Evolutionary conservation across 2,888 invertebrate species (phyloP).

Genomic region (Spilarctia lutea): DNA sequence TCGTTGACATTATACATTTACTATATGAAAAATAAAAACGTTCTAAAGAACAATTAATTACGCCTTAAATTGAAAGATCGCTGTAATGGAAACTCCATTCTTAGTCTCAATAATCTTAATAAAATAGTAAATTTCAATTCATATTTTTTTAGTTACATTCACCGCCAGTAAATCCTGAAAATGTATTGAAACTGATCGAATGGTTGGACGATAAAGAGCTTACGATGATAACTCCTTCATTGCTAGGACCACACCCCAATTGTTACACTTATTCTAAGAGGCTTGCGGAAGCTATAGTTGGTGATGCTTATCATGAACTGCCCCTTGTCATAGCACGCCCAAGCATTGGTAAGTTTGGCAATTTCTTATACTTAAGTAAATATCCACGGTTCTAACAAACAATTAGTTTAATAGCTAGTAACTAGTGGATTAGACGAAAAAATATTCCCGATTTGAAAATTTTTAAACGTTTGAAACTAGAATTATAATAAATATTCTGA

Average conservation of each 20-base stretch:
- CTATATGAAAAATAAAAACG: no score
- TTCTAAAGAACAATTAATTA: no score
- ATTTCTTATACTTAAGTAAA: not conserved
- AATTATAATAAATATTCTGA: no score
- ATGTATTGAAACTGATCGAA: slow-evolving; percentile 89
- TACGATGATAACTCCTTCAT: slow-evolving; percentile 88
- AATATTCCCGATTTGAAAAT: no score
- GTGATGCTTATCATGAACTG: slow-evolving; percentile 90
- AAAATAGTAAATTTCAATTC: not conserved
- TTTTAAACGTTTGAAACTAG: no score
- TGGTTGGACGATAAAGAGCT: slow-evolving; percentile 91
- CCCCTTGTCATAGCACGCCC: slow-evolving; percentile 96
- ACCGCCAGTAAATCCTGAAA: slow-evolving; percentile 89
- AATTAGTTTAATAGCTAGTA: not conserved
- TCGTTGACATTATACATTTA: no score
- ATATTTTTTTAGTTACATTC: slow-evolving; percentile 87
- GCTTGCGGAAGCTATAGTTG: slow-evolving; percentile 93
- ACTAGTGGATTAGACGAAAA: not conserved
- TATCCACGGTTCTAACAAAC: not conserved
- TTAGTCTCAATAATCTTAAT: no score
- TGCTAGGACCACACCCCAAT: slow-evolving; percentile 94
- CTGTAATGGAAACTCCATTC: no score
- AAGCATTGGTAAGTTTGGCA: slow-evolving; percentile 92
- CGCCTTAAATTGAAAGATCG: not conserved
- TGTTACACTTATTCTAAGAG: slow-evolving; percentile 98